A percentile compares a stretch with the other conserved stretches of the same genome.
These are phyloP conservation scores for Antheraea yamamai DNA, from an alignment of 2,888 invertebrate species.

Conservation along the genomic window DNA sequence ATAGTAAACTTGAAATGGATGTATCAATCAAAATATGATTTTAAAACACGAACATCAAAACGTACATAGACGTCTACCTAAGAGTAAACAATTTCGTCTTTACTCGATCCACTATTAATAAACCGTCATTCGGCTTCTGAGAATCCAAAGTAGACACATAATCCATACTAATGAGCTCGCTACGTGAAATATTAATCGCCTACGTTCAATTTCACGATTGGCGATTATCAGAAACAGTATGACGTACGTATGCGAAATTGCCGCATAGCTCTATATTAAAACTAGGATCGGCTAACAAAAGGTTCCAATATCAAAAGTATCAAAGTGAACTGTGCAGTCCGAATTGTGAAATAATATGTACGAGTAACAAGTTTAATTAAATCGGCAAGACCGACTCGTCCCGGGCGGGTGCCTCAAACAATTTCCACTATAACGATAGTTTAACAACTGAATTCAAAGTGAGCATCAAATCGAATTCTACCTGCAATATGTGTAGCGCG, in stretches of 20 bases:
- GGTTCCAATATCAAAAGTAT: neutral
- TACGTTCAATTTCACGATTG: slow-evolving; percentile 30
- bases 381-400: slow-evolving; percentile 66
- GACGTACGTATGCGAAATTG: neutral
- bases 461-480: slow-evolving; percentile 66
- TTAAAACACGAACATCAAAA: neutral
- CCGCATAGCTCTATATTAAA: neutral
- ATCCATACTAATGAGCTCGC: slow-evolving; percentile 48
- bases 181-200: slow-evolving; percentile 46
- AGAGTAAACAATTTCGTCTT: slow-evolving; percentile 20
- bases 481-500: slow-evolving; percentile 52
- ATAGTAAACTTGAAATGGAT: neutral
- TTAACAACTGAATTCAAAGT: slow-evolving; percentile 75
- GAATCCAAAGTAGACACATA: slow-evolving; percentile 49
- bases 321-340: slow-evolving; percentile 28
- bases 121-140: slow-evolving; percentile 44
- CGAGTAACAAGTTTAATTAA: slow-evolving; percentile 82
- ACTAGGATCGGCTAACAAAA: neutral
- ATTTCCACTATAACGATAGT: slow-evolving; percentile 74
- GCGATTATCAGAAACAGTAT: slow-evolving; percentile 4
- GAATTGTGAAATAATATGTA: slow-evolving; percentile 75
- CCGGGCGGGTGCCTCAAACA: slow-evolving; percentile 54
- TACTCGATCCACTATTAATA: slow-evolving; percentile 37
- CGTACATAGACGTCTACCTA: neutral
- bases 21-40: neutral